Evolutionary conservation across 2,888 invertebrate species (phyloP), one percentile per base, ranked within the genome.

Genomic region (Cecidostiba fungosa): DNA sequence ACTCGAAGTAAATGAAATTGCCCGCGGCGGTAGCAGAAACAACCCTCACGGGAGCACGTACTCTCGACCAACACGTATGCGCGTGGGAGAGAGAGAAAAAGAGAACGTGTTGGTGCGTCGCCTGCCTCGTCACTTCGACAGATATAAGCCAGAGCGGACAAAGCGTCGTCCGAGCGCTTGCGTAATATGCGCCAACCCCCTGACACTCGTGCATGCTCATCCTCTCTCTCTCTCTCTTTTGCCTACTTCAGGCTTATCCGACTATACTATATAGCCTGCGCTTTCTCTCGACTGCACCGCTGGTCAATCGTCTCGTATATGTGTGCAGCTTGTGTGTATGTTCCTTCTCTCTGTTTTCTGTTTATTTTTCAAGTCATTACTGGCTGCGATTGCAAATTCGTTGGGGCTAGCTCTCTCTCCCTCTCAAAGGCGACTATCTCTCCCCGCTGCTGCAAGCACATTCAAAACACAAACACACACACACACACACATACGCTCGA

Each of bases 1-100:
- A 88, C 88, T 89, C 85, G 85, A 85, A 84, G 88, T 86, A 88
- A 89, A 89, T 89, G 89, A 89, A 88, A 88, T 88, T 87, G 88
- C 85, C 87, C 85, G 86, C 79, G 85, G 88, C 87, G 73, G 72
- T 82, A 6, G 69, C 78, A 54, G 54, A 5, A n/a, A 8, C 54
- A 69, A 70, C 81, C 66, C 78, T 50, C 81, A 12, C 43, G 29
- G 70, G 62, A 82, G 85, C 88, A 87, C 86, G 86, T 85, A 87
- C 86, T 81, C 87, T 81, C 69, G 84, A 84, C 83, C 84, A 76
- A 76, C 77, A 54, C 74, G 81, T 74, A 86, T 84, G 86, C 77
- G 73, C 16, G 50, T 19, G 16, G 16, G 16, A 4, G 50, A 4
- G 54, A 19, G 54, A 19, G 19, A n/a, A 6, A n/a, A 12, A 19